Percentiles rank a stretch among this genome's conserved stretches.
phyloP scores from a whole-genome alignment of 2,888 invertebrate genomes.

The Acrobasis suavella region DNA sequence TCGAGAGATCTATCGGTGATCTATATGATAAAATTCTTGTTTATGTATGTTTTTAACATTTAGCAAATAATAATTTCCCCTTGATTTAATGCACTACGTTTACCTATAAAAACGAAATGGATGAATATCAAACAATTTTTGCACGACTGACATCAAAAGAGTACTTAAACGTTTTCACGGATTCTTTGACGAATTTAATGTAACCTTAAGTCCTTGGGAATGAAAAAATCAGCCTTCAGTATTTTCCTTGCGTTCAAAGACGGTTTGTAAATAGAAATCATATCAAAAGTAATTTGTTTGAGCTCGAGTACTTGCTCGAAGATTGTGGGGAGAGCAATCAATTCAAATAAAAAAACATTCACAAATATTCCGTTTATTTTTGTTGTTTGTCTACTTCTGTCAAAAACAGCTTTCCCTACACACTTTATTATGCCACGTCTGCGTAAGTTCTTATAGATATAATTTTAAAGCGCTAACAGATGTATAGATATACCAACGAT shows the following conservation, averaged over 20 bases:
- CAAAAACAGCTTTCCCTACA: too few relatives aligned
- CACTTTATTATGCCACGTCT: too few relatives aligned
- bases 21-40: too few relatives aligned
- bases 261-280: slow-evolving; percentile 37
- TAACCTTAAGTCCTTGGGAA: slow-evolving; percentile 42
- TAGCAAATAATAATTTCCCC: too few relatives aligned
- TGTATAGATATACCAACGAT: too few relatives aligned
- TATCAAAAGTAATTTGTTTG: slow-evolving; percentile 29
- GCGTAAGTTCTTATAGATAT: too few relatives aligned
- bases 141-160: slow-evolving; percentile 41
- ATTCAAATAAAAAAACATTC: slow-evolving; percentile 4
- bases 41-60: too few relatives aligned
- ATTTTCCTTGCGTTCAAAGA: slow-evolving; percentile 47
- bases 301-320: slow-evolving; percentile 4
- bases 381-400: neutral
- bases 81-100: slow-evolving; percentile 15
- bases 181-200: slow-evolving; percentile 53
- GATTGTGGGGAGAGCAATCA: slow-evolving; percentile 12
- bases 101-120: slow-evolving; percentile 21
- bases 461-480: too few relatives aligned
- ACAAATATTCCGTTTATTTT: neutral
- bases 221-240: slow-evolving; percentile 40
- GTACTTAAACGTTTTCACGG: slow-evolving; percentile 44
- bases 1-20: too few relatives aligned
- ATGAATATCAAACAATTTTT: slow-evolving; percentile 36